Percentiles rank a stretch among this genome's conserved stretches.
These are phyloP conservation scores for Trissolcus basalis DNA, from an alignment of 1,140 invertebrate genomes.

Conservation along the genomic window DNA sequence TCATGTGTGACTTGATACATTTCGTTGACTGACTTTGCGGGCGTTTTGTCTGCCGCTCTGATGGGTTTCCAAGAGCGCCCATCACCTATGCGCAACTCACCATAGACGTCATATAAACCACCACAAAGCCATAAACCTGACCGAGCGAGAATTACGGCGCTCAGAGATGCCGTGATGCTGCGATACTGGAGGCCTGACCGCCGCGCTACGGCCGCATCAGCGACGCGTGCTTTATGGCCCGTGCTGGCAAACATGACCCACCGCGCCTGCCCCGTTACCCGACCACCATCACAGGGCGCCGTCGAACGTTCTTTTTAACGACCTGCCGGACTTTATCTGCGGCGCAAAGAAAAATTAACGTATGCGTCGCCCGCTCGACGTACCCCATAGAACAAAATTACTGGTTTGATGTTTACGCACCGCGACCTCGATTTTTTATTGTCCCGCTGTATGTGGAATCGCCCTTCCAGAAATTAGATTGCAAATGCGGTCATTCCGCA, in stretches of 20 bases:
- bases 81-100: slow-evolving; percentile 47
- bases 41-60: slow-evolving; percentile 47
- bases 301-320: slow-evolving; percentile 48
- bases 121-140: slow-evolving; percentile 64
- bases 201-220: slow-evolving; percentile 38
- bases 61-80: slow-evolving; percentile 39
- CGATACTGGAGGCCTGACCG: slow-evolving; percentile 58
- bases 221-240: slow-evolving; percentile 56
- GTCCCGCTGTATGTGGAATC: too few relatives aligned
- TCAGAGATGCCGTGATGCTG: slow-evolving; percentile 24
- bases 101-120: slow-evolving; percentile 59
- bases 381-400: slow-evolving; percentile 19
- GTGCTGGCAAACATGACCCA: slow-evolving; percentile 32
- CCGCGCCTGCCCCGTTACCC: slow-evolving; percentile 28
- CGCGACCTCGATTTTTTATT: neutral
- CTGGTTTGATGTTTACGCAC: slow-evolving; percentile 29
- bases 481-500: slow-evolving; percentile 1
- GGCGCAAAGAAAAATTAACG: slow-evolving; percentile 40
- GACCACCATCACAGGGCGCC: slow-evolving; percentile 43
- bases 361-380: too few relatives aligned
- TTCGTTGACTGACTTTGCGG: slow-evolving; percentile 59
- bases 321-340: slow-evolving; percentile 34
- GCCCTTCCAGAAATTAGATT: slow-evolving; percentile 9
- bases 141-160: slow-evolving; percentile 68
- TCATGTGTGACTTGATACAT: slow-evolving; percentile 53